phyloP scores from a whole-genome alignment of 2,888 invertebrate species.

The Tortricodes alternella region DNA sequence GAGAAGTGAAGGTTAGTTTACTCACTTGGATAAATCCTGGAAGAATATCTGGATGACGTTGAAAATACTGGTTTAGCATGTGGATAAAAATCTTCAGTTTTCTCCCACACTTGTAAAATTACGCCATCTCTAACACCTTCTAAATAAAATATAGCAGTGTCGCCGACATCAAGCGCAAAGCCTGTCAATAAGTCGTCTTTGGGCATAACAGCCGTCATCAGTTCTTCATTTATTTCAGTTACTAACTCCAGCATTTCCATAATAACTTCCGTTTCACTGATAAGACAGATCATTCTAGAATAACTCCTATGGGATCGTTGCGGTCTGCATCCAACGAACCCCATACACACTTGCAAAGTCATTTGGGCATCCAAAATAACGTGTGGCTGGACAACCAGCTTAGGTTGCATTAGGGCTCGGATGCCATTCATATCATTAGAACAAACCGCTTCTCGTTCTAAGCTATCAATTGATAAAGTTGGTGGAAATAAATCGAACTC shows the following conservation, averaged over 20 bases:
- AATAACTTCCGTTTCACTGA: slow-evolving; percentile 43
- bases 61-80: slow-evolving; percentile 57
- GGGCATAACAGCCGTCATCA: slow-evolving; percentile 33
- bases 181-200: slow-evolving; percentile 55
- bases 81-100: slow-evolving; percentile 56
- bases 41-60: slow-evolving; percentile 52
- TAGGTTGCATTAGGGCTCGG: slow-evolving; percentile 42
- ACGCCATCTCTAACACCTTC: slow-evolving; percentile 65
- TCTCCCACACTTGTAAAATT: slow-evolving; percentile 62
- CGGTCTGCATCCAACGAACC: slow-evolving; percentile 64
- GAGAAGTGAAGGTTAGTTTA: not conserved
- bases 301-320: slow-evolving; percentile 42
- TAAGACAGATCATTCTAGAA: slow-evolving; percentile 60
- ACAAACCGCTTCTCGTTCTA: slow-evolving; percentile 54
- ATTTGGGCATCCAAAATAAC: slow-evolving; percentile 64
- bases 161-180: slow-evolving; percentile 64
- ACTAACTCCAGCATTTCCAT: slow-evolving; percentile 49
- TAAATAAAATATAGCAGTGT: slow-evolving; percentile 54
- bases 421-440: slow-evolving; percentile 69
- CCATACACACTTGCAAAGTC: slow-evolving; percentile 64
- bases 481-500: slow-evolving; percentile 66
- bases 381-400: slow-evolving; percentile 49
- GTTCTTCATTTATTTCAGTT: slow-evolving; percentile 52
- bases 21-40: slow-evolving; percentile 63
- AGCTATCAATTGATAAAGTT: slow-evolving; percentile 33